Evolutionary conservation across 2,797 vertebrate genomes (phyloP).

Genomic region (Hipposideros larvatus): DNA sequence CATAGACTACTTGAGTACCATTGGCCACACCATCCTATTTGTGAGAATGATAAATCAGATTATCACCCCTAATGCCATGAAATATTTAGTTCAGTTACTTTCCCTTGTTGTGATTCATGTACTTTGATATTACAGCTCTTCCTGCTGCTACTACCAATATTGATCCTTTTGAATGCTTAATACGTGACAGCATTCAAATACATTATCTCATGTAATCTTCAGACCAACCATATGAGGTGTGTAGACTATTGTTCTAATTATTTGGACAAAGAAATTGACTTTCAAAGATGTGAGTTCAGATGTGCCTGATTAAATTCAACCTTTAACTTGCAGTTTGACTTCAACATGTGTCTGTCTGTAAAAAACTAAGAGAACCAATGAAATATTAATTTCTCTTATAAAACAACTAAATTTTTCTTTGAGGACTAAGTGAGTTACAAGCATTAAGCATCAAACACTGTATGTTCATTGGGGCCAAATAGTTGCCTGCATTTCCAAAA

Average conservation of each 20-base stretch:
- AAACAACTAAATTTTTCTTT: background rate
- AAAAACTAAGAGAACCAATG: background rate
- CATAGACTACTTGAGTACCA: background rate
- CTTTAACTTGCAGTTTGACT: background rate
- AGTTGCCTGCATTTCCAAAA: slow-evolving; percentile 60
- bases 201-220: background rate
- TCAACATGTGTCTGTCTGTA: background rate
- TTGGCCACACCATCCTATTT: background rate
- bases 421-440: background rate
- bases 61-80: background rate
- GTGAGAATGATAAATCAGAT: background rate
- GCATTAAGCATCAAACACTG: background rate
- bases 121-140: background rate
- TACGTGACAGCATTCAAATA: background rate
- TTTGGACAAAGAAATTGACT: slow-evolving; percentile 3
- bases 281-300: background rate
- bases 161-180: background rate
- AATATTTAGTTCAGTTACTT: background rate
- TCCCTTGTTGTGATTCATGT: slow-evolving; percentile 3
- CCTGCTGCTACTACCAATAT: background rate
- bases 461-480: background rate
- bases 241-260: background rate
- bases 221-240: background rate
- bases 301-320: background rate
- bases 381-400: background rate